Base-by-base conservation (phyloP, 1,140 invertebrate species). In the Bombus terrestris region DNA sequence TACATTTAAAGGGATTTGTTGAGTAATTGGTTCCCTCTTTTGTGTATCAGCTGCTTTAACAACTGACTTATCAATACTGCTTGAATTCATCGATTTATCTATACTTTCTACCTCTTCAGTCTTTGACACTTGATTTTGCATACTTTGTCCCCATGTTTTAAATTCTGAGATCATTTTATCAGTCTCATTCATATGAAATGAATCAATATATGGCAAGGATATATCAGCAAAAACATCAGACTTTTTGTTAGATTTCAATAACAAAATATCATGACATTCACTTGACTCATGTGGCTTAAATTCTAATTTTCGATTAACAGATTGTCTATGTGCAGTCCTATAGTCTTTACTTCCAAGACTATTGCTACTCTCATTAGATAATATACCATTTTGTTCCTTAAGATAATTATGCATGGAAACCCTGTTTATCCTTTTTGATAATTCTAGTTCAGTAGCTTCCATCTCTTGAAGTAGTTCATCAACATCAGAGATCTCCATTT, bases 401-500 rank as follows among this genome's bases (percentile, higher is more conserved):
- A 43, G 53, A 47, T 62, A 84, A 1, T 88, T 76, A 43, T 89
- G 84, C 9, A 66, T 66, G 0, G 68, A 81, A 6, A 81, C 74
- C 32, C 62, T 90, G 41, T 85, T 87, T 53, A 93, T 91, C 80
- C 90, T 91, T 78, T 89, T 92, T 0, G 90, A 87, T 28, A 93
- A 32, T 86, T 94, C 92, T 41, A 92, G 88, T 59, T 95, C 94
- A 1, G 94, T 94, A 41, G 87, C 90, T 69, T 96, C 95, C 91
- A 96, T 94, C 83, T 96, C 93, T 74, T 93, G 93, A 13, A 96
- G 86, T 41, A 95, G 72, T 64, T 93, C 89, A 32, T 95, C 93
- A 22, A 96, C 94, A 79, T 95, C 94, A 0, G 92, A 87, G 13
- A 96, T 85, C 85, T 94, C 95, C 92, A 96, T 93, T 35, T 95